Evolutionary conservation across 2,888 invertebrate genomes (phyloP).

Genomic region (Punctoribates punctum): DNA sequence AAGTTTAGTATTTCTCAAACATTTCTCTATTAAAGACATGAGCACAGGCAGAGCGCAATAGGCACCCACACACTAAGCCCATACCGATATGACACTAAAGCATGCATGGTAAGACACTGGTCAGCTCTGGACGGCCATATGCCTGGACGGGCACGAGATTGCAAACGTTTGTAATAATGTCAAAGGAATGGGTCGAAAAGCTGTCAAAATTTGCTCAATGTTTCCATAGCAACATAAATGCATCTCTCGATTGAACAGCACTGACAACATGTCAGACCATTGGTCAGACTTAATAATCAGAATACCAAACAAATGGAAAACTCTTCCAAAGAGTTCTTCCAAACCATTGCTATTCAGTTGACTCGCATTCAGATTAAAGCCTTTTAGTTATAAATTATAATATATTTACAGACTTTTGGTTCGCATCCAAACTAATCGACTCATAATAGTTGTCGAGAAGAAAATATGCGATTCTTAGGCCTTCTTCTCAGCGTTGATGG

Average conservation of each 20-base stretch:
- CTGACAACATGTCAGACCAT: conserved; percentile 20
- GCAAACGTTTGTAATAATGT: conserved; percentile 29
- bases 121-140: not conserved
- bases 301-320: conserved; percentile 12
- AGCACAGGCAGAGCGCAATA: not conserved
- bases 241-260: not conserved
- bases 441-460: conserved; percentile 10
- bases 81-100: no score
- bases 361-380: not conserved
- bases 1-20: conserved; percentile 20
- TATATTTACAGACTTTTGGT: conserved; percentile 1
- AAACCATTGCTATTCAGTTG: not conserved
- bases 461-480: conserved; percentile 5
- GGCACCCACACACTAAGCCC: not conserved
- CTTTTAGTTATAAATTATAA: not conserved
- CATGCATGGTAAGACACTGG: no score
- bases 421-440: not conserved
- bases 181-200: conserved; percentile 26
- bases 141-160: conserved; percentile 21
- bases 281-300: not conserved
- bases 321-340: no score
- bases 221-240: conserved; percentile 24
- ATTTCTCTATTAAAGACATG: not conserved
- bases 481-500: not conserved
- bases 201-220: conserved; percentile 26